Conservation (phyloP, 92 coral and sea anemone genomes). For the Parazoanthus swiftii region DNA sequence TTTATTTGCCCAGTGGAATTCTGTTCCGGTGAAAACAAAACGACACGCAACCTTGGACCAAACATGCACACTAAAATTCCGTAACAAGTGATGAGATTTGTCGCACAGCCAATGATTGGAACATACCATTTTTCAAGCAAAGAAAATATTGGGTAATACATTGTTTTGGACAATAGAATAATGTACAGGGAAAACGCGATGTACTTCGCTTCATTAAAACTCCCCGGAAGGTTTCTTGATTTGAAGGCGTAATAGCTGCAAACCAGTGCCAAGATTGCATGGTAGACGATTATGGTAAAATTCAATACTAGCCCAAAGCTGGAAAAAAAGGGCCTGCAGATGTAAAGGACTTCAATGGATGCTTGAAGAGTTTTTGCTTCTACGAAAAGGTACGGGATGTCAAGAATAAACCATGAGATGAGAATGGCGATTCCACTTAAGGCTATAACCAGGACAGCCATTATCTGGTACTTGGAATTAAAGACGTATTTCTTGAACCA, state of each 20-base stretch:
- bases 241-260: constrained; percentile 47
- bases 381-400: constrained; percentile 34
- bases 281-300: constrained; percentile 45
- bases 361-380: not conserved
- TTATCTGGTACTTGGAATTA: constrained; percentile 43
- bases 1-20: constrained; percentile 2
- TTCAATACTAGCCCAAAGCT: constrained; percentile 45
- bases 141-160: constrained; percentile 46
- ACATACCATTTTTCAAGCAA: constrained; percentile 38
- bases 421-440: constrained; percentile 41
- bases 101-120: constrained; percentile 41
- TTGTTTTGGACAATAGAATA: constrained; percentile 25
- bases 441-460: constrained; percentile 37
- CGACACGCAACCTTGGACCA: constrained; percentile 41
- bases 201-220: constrained; percentile 50
- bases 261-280: constrained; percentile 44
- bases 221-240: constrained; percentile 39
- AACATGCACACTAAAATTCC: constrained; percentile 39
- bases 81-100: constrained; percentile 39
- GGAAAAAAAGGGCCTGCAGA: constrained; percentile 56
- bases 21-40: constrained; percentile 28
- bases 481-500: constrained; percentile 52
- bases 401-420: constrained; percentile 46
- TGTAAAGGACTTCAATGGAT: constrained; percentile 45
- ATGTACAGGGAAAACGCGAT: constrained; percentile 43